Evolutionary conservation across 2,797 vertebrate genomes (phyloP).

Genomic region (Gymnothorax javanicus): DNA sequence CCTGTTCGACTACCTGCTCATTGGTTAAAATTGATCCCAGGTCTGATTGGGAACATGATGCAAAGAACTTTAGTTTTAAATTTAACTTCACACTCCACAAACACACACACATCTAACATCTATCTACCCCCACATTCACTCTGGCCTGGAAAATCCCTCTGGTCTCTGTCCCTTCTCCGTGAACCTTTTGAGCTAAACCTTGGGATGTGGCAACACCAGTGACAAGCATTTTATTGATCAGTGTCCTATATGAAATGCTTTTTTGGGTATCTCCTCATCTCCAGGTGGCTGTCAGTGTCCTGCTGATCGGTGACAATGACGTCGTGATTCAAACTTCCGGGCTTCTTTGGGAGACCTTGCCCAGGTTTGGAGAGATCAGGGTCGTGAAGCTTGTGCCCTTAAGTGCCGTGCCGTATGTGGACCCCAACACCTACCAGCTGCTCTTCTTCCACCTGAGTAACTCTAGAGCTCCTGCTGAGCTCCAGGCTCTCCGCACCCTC

Average conservation of each 20-base stretch:
- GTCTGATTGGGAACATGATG: too few relatives aligned
- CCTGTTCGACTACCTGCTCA: too few relatives aligned
- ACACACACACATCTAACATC: too few relatives aligned
- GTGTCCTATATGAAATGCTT: background rate
- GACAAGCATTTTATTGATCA: background rate
- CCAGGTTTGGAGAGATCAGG: background rate
- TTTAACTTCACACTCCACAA: too few relatives aligned
- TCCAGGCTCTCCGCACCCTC: slow-evolving; percentile 43
- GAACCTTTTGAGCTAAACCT: background rate
- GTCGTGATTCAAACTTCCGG: slow-evolving; percentile 31
- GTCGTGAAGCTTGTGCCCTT: slow-evolving; percentile 28
- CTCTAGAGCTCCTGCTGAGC: slow-evolving; percentile 30
- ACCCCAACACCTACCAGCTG: background rate
- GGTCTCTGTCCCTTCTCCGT: too few relatives aligned
- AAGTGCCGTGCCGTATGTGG: accelerated
- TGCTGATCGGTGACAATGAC: slow-evolving; percentile 45
- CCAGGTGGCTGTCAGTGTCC: slow-evolving; percentile 39
- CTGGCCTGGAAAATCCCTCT: too few relatives aligned
- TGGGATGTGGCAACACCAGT: background rate
- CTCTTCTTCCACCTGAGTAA: slow-evolving; percentile 50
- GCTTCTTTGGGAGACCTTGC: slow-evolving; percentile 36
- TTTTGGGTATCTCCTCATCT: slow-evolving; percentile 2
- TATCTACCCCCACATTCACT: too few relatives aligned
- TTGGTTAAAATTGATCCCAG: too few relatives aligned
- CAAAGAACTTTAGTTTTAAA: too few relatives aligned